Evolutionary conservation across 2,797 vertebrate genomes (phyloP).

Genomic region (Sebastes baramenuke): DNA sequence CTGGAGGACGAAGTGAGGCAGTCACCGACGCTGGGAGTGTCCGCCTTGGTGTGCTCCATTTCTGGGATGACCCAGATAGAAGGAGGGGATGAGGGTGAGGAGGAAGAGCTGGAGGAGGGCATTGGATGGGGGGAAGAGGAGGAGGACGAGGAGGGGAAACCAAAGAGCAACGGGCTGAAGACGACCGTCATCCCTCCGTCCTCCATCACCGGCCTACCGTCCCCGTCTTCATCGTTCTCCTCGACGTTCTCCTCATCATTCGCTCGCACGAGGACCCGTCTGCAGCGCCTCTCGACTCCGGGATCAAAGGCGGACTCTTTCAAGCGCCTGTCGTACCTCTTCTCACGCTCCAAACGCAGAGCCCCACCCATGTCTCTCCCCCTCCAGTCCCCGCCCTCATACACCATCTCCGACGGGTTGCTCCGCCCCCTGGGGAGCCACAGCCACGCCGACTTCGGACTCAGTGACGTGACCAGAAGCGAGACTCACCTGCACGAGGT

Average conservation of each 20-base stretch:
- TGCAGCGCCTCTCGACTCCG: conserved; percentile 83
- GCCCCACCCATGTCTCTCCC: conserved; percentile 85
- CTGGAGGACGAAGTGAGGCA: conserved; percentile 82
- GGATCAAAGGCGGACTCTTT: conserved; percentile 90
- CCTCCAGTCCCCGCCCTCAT: conserved; percentile 87
- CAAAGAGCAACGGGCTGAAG: conserved; percentile 92
- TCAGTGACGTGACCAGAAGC: conserved; percentile 86
- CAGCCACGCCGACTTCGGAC: conserved; percentile 87
- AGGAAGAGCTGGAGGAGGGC: conserved; percentile 49
- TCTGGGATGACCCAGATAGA: conserved; percentile 80
- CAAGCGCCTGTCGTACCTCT: conserved; percentile 91
- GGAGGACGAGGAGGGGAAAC: conserved; percentile 84
- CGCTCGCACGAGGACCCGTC: conserved; percentile 80
- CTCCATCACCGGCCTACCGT: conserved; percentile 42
- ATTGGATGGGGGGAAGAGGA: conserved; percentile 62
- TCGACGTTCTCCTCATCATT: conserved; percentile 60
- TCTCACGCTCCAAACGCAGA: conserved; percentile 93
- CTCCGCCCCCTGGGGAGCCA: conserved; percentile 88
- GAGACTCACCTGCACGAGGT: conserved; percentile 92
- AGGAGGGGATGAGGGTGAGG: conserved; percentile 16
- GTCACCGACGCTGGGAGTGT: conserved; percentile 82
- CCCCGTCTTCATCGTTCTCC: conserved; percentile 68
- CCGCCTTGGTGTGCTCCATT: conserved; percentile 89
- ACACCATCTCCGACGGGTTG: conserved; percentile 93
- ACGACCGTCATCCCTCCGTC: conserved; percentile 75